Evolutionary conservation across 2,113 vertebrate genomes (phyloP), one percentile per base, ranked within the genome.

Genomic region (Sakesphorus luctuosus): DNA sequence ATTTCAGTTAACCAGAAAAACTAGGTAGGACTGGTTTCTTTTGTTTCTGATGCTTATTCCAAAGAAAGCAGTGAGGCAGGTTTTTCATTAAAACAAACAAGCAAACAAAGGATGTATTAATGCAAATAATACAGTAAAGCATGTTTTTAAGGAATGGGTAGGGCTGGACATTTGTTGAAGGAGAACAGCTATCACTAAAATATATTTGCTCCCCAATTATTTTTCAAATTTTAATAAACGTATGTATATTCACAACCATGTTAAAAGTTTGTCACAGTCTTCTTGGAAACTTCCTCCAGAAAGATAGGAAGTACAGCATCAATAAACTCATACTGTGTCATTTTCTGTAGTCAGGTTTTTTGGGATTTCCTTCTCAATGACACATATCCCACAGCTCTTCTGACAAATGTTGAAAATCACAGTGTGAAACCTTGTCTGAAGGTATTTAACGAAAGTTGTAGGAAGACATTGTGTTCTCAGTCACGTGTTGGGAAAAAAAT

Each of bases 1-100:
- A 53, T 58, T 86, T 62, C 61, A 68, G 33, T 58, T 49, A 93
- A 91, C 58, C 58, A 80, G 94, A 95, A 94, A 94, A 96, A 91
- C 78, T 40, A 66, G 82, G 15, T 46, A 82, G 53, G 36, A 10
- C 18, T 79, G 63, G 3, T 18, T 68, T 69, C 35, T 67, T 89
- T 84, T 76, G 2, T 82, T 94, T 71, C 44, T 82, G 21, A 29
- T 69, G 19, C 23, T 93, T 72, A 43, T 11, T 43, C 33, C 53
- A 82, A 43, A 72, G 35, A 75, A 69, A 94, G 62, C 16, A 89
- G 84, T 20, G 25, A 73, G 28, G n/a, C 82, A 95, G 77, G 92
- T 69, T 93, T 95, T 85, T 82, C 28, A 91, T 97, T 87, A 67
- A 86, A 80, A 24, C 14, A 46, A 76, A 35, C 18, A 69, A 85